phyloP scores from a whole-genome alignment of 2,113 vertebrate genomes.

The Panthera leo region DNA sequence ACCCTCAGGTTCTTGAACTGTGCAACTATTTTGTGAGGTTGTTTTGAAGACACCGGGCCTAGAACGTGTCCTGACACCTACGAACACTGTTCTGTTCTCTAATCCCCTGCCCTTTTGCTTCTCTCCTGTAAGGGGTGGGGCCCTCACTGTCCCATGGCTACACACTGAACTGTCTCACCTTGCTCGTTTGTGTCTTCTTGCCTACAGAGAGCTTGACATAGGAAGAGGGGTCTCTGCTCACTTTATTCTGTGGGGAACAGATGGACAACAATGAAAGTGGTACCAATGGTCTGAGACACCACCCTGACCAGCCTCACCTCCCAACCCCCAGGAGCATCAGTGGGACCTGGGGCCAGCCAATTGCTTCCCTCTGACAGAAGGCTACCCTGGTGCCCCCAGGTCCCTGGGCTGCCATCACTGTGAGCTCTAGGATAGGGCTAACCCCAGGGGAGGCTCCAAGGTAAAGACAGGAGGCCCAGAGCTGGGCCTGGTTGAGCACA shows the following conservation, averaged over 20 bases:
- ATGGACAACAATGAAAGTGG: not conserved
- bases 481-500: not conserved
- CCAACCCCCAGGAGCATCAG: not conserved
- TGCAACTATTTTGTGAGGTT: not conserved
- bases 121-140: not conserved
- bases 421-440: not conserved
- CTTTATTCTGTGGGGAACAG: slow-evolving; percentile 79
- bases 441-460: not conserved
- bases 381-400: not conserved
- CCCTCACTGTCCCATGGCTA: not conserved
- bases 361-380: not conserved
- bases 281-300: not conserved
- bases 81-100: not conserved
- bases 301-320: not conserved
- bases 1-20: not conserved
- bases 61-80: not conserved
- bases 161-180: slow-evolving; percentile 85
- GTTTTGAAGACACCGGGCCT: not conserved
- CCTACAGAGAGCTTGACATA: slow-evolving; percentile 91
- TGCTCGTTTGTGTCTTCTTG: slow-evolving; percentile 90
- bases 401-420: not conserved
- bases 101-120: not conserved
- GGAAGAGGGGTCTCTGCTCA: slow-evolving; percentile 87
- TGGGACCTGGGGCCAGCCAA: not conserved
- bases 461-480: not conserved